Evolutionary conservation across 2,113 vertebrate genomes (phyloP).

Genomic region (Phoenicopterus ruber): DNA sequence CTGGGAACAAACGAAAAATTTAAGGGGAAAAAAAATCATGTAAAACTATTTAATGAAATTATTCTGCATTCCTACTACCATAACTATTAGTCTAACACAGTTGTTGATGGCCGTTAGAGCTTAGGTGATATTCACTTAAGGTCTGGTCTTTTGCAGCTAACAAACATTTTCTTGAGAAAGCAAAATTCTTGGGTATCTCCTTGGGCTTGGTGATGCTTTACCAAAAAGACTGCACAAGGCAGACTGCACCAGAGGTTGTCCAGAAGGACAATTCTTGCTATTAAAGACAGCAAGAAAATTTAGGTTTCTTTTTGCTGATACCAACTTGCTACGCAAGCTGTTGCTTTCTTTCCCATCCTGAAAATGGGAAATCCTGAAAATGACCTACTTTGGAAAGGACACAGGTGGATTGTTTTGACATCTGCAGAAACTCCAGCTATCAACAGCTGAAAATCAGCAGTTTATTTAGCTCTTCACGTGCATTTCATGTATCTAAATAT

Average conservation of each 20-base stretch:
- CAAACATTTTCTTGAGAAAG: background rate
- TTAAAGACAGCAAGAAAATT: background rate
- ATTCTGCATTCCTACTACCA: background rate
- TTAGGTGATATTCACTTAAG: background rate
- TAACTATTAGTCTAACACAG: background rate
- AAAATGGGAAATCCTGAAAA: background rate
- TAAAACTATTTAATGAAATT: background rate
- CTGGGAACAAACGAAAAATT: background rate
- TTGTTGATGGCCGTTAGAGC: background rate
- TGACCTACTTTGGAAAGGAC: background rate
- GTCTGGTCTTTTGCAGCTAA: background rate
- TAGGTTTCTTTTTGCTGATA: background rate
- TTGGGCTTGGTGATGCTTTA: background rate
- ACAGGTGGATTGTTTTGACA: background rate
- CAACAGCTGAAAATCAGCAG: background rate
- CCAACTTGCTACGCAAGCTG: background rate
- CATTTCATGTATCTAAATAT: background rate
- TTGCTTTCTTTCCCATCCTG: background rate
- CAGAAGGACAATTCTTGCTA: background rate
- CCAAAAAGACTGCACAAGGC: background rate
- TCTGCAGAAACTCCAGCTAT: background rate
- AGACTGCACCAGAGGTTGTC: background rate
- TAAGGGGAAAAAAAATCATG: background rate
- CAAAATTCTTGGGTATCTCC: background rate
- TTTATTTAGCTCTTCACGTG: background rate